phyloP scores from a whole-genome alignment of 2,888 invertebrate genomes.

The Polydrusus pterygomalis region DNA sequence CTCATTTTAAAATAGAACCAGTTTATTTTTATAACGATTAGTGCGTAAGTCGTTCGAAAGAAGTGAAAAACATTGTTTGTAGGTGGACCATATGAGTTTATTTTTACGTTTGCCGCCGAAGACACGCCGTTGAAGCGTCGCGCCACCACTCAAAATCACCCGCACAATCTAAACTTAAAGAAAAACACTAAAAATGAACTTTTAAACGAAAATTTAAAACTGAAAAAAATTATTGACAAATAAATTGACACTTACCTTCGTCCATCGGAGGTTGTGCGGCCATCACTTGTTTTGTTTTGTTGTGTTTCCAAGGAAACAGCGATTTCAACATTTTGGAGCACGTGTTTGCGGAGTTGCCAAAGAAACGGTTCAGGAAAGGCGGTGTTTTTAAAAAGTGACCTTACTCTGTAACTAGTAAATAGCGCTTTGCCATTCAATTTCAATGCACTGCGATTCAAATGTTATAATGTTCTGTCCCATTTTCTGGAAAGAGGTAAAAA shows the following conservation, averaged over 20 bases:
- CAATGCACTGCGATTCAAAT: constrained; percentile 20
- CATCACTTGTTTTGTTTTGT: constrained; percentile 68
- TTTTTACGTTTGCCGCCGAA: constrained; percentile 46
- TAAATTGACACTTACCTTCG: constrained; percentile 64
- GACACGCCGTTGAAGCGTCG: constrained; percentile 15
- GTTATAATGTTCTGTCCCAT: constrained; percentile 42
- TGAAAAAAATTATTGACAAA: constrained; percentile 49
- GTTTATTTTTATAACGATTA: constrained; percentile 59
- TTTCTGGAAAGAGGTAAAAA: constrained; percentile 44
- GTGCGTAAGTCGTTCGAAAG: constrained; percentile 46
- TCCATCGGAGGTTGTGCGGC: constrained; percentile 68
- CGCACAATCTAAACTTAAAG: constrained; percentile 30
- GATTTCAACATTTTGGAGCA: constrained; percentile 64
- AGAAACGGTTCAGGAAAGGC: constrained; percentile 8
- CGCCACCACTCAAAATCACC: background rate
- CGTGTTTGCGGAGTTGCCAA: constrained; percentile 58
- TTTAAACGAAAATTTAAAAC: constrained; percentile 32
- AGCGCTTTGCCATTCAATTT: background rate
- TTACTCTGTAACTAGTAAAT: background rate
- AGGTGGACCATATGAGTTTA: constrained; percentile 57
- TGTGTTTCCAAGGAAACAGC: constrained; percentile 71
- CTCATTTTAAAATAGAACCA: constrained; percentile 46
- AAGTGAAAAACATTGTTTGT: constrained; percentile 54
- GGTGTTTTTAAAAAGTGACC: constrained; percentile 27
- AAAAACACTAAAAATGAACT: background rate